These are phyloP conservation scores for Terrapene triunguis DNA, from an alignment of 2,113 vertebrate species.

Conservation along the genomic window DNA sequence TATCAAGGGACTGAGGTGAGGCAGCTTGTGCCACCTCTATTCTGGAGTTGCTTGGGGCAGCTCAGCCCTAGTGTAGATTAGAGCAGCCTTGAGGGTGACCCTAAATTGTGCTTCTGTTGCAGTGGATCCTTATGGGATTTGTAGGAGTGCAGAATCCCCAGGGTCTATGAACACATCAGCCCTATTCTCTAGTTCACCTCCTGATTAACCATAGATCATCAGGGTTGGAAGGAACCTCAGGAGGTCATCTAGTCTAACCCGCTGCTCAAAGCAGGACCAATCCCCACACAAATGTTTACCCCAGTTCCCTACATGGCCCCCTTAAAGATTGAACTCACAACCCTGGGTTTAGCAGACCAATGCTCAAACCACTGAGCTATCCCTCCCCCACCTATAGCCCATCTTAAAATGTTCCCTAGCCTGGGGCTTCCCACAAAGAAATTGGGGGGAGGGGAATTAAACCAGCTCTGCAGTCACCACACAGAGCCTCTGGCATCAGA, in stretches of 20 bases:
- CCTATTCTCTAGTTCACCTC: not conserved
- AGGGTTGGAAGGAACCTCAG: too few species aligned
- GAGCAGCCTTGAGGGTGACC: fast-evolving
- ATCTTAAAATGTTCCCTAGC: slow-evolving; percentile 30
- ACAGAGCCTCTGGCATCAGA: not conserved
- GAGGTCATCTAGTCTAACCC: too few species aligned
- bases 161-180: not conserved
- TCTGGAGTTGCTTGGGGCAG: not conserved
- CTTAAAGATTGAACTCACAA: too few species aligned
- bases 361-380: too few species aligned
- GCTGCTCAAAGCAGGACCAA: too few species aligned
- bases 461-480: slow-evolving; percentile 16
- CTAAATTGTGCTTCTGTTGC: not conserved
- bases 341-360: too few species aligned
- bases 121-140: not conserved
- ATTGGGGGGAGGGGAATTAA: slow-evolving; percentile 19
- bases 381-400: not conserved
- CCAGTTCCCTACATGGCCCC: too few species aligned
- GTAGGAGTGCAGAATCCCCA: not conserved
- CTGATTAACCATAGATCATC: not conserved
- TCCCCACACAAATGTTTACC: too few species aligned
- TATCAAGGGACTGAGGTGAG: too few species aligned
- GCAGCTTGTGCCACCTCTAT: not conserved
- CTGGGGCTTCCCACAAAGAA: slow-evolving; percentile 15
- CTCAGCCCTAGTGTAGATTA: not conserved